Conservation (phyloP, 2,888 invertebrate genomes). For the Chloroclysta siterata region DNA sequence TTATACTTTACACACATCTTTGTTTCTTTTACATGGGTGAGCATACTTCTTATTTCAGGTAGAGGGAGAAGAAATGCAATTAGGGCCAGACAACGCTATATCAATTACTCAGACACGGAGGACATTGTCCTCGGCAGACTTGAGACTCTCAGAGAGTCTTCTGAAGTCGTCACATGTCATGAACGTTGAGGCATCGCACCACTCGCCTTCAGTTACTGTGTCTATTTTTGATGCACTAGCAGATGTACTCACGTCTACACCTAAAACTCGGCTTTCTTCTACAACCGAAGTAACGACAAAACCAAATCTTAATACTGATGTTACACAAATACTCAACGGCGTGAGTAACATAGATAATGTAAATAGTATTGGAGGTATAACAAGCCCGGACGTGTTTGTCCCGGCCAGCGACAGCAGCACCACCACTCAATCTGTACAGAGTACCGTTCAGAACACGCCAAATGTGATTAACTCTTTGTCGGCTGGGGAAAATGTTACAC, state of each 20-base stretch:
- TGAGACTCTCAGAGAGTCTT: constrained; percentile 79
- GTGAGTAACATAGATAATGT: constrained; percentile 83
- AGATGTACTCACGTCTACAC: constrained; percentile 84
- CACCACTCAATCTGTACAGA: constrained; percentile 80
- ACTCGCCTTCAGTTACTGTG: constrained; percentile 84
- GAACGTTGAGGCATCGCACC: constrained; percentile 84
- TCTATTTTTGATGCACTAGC: constrained; percentile 86
- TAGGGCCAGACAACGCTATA: constrained; percentile 81
- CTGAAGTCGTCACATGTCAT: constrained; percentile 77
- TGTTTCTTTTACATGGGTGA: constrained; percentile 81
- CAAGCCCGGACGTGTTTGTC: constrained; percentile 63
- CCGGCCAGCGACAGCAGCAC: constrained; percentile 65
- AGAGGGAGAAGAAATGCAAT: constrained; percentile 82
- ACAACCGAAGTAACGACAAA: constrained; percentile 74
- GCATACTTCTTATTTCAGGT: constrained; percentile 84
- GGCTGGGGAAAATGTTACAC: constrained; percentile 73
- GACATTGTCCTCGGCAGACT: constrained; percentile 78
- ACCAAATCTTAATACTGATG: constrained; percentile 67
- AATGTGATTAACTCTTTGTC: constrained; percentile 79
- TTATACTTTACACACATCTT: constrained; percentile 46
- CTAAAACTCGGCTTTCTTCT: constrained; percentile 74
- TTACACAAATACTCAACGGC: constrained; percentile 75
- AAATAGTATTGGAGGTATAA: constrained; percentile 73
- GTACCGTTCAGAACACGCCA: constrained; percentile 73
- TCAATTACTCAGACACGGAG: constrained; percentile 80